phyloP scores from a whole-genome alignment of 2,888 invertebrate species.

The Xestoiulus laeticollis region DNA sequence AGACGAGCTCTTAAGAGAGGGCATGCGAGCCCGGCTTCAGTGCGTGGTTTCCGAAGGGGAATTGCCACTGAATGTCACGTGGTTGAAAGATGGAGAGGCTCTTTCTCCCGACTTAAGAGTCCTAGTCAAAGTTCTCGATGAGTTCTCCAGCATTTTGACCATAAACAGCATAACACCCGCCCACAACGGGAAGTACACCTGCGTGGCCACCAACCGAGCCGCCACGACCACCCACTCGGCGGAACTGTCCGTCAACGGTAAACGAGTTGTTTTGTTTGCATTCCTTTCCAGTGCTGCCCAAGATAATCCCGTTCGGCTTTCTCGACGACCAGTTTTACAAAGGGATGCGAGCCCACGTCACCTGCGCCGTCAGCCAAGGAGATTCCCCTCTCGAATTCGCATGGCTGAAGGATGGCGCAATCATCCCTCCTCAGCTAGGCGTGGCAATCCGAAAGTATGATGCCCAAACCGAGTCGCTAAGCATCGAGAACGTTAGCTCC shows the following conservation, averaged over 20 bases:
- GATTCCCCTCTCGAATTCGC: conserved; percentile 62
- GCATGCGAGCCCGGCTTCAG: conserved; percentile 54
- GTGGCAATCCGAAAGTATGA: conserved; percentile 58
- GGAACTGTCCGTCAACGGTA: conserved; percentile 53
- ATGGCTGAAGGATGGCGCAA: conserved; percentile 63
- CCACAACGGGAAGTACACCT: conserved; percentile 53
- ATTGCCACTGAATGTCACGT: conserved; percentile 70
- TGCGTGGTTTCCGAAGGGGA: conserved; percentile 60
- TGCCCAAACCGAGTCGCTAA: conserved; percentile 50
- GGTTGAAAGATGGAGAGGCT: conserved; percentile 71
- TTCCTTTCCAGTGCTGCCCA: conserved; percentile 50
- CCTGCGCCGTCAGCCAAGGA: conserved; percentile 57
- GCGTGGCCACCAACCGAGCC: conserved; percentile 51
- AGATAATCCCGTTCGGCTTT: conserved; percentile 53
- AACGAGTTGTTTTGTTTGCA: conserved; percentile 43
- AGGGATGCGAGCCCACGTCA: conserved; percentile 53
- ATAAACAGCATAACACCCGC: conserved; percentile 52
- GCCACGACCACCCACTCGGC: conserved; percentile 53
- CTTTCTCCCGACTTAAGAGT: conserved; percentile 48
- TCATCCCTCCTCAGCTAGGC: conserved; percentile 59
- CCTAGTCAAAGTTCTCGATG: conserved; percentile 51
- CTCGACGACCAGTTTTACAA: conserved; percentile 55
- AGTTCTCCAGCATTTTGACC: conserved; percentile 53
- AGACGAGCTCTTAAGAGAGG: conserved; percentile 54
- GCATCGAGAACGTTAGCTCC: conserved; percentile 53